These are phyloP conservation scores for Chalcosyrphus nemorum DNA, from an alignment of 2,888 invertebrate genomes.

Conservation along the genomic window DNA sequence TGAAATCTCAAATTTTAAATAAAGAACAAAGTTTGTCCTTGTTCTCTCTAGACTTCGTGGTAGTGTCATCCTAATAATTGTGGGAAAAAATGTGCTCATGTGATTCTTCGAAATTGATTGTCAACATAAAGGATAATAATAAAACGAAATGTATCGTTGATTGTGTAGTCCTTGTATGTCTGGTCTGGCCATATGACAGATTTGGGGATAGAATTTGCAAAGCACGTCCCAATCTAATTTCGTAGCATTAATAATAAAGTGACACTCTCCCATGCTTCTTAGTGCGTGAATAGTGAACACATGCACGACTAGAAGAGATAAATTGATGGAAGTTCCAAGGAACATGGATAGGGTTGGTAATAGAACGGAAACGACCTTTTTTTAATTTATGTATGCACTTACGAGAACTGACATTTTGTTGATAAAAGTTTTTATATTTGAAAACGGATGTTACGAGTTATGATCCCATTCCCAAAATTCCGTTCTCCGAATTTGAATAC, in stretches of 20 bases:
- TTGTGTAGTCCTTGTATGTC: slow-evolving; percentile 14
- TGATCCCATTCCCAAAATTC: not conserved
- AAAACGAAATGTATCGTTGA: slow-evolving; percentile 30
- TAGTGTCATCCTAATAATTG: slow-evolving; percentile 5
- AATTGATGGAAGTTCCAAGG: slow-evolving; percentile 31
- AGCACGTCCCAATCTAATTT: slow-evolving; percentile 58
- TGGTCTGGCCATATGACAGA: slow-evolving; percentile 8
- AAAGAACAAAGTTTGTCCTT: not conserved
- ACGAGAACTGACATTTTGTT: not conserved
- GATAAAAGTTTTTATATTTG: not conserved
- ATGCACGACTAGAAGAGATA: slow-evolving; percentile 11
- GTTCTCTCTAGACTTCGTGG: not conserved
- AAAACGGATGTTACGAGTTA: not conserved
- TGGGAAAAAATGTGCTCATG: not conserved
- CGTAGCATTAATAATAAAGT: slow-evolving; percentile 56
- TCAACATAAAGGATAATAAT: slow-evolving; percentile 27
- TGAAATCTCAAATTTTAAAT: not conserved
- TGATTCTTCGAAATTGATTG: slow-evolving; percentile 31
- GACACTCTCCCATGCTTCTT: slow-evolving; percentile 13
- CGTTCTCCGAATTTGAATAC: too few species aligned
- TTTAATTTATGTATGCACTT: slow-evolving; percentile 35
- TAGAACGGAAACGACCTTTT: not conserved
- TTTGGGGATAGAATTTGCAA: slow-evolving; percentile 27
- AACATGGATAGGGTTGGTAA: not conserved
- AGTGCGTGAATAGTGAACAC: not conserved